A percentile compares a stretch with the other conserved stretches of the same genome.
phyloP scores from a whole-genome alignment of 2,113 vertebrate genomes.

The Vidua chalybeata region DNA sequence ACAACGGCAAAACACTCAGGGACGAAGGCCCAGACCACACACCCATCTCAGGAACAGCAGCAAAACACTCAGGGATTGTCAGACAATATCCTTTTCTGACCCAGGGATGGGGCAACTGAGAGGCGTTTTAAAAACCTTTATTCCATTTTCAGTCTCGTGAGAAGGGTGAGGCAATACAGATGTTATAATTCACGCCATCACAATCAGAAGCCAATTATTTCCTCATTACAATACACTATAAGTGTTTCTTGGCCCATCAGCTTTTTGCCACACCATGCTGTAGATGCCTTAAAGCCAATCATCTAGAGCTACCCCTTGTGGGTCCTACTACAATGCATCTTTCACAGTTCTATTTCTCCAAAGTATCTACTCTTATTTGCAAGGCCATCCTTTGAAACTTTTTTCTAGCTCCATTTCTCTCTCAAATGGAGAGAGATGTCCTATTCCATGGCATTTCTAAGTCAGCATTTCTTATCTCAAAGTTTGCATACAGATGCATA shows the following conservation, averaged over 20 bases:
- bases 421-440: neutral
- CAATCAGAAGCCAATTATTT: neutral
- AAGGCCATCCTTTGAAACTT: neutral
- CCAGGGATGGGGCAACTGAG: neutral
- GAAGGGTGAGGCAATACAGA: neutral
- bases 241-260: neutral
- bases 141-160: neutral
- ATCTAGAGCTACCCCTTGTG: neutral
- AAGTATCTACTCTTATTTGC: neutral
- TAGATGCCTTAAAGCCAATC: neutral
- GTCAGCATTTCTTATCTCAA: neutral
- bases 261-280: neutral
- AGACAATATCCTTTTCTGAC: neutral
- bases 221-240: neutral
- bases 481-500: neutral
- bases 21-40: slow-evolving; percentile 37
- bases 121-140: neutral
- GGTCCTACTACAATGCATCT: neutral
- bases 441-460: neutral
- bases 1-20: neutral
- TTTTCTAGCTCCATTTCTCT: neutral
- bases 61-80: neutral
- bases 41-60: slow-evolving; percentile 35
- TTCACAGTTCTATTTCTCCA: neutral
- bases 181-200: neutral